Percentiles rank a stretch among this genome's conserved stretches.
phyloP scores from a whole-genome alignment of 1,140 invertebrate species.

The Drosophila lowei region DNA sequence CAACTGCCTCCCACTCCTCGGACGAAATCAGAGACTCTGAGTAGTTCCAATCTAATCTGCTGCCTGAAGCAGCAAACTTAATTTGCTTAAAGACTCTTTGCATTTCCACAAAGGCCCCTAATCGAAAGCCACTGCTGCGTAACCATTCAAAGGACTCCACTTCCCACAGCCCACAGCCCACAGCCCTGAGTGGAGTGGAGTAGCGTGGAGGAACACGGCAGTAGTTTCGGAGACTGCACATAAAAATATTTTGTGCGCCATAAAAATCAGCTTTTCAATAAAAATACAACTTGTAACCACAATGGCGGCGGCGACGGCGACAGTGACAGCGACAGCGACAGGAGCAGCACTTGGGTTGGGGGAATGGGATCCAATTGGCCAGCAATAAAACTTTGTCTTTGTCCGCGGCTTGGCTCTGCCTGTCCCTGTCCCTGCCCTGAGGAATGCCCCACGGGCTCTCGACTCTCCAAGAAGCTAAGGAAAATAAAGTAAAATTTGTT shows the following conservation, averaged over 20 bases:
- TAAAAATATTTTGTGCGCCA: constrained; percentile 45
- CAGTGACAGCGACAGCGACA: constrained; percentile 24
- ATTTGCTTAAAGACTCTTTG: too few relatives aligned
- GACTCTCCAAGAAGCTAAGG: constrained; percentile 12
- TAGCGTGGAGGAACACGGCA: background rate
- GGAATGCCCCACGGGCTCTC: constrained; percentile 10
- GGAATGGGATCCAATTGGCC: constrained; percentile 62
- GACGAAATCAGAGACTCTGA: too few relatives aligned
- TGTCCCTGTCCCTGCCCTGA: constrained; percentile 29
- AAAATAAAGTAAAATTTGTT: constrained; percentile 47
- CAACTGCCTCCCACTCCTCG: too few relatives aligned
- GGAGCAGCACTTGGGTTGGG: background rate
- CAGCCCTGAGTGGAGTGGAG: background rate
- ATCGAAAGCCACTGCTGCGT: background rate
- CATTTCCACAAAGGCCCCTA: too few relatives aligned
- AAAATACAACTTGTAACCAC: constrained; percentile 51
- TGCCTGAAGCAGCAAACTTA: too few relatives aligned
- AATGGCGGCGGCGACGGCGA: constrained; percentile 45
- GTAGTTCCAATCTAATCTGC: too few relatives aligned
- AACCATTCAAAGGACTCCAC: constrained; percentile 3
- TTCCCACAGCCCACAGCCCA: too few relatives aligned
- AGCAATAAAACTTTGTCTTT: constrained; percentile 76
- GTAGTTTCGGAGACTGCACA: constrained; percentile 28
- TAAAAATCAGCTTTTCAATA: constrained; percentile 68
- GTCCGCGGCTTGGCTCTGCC: constrained; percentile 26